phyloP scores from a whole-genome alignment of 2,113 vertebrate species.

The Mola mola region DNA sequence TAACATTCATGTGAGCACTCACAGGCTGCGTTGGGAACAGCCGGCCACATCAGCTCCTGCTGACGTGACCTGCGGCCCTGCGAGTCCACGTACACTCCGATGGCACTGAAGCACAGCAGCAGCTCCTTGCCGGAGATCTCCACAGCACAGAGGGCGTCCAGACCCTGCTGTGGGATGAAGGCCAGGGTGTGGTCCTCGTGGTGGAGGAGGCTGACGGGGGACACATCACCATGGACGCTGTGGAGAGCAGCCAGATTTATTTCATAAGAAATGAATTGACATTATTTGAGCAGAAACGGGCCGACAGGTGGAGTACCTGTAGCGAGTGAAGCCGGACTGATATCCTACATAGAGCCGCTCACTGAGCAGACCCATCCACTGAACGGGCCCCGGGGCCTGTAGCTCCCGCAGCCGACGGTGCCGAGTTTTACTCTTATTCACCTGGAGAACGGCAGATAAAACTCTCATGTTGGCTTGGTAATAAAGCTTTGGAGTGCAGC shows the following conservation, averaged over 20 bases:
- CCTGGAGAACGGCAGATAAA: conserved; percentile 25
- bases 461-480: not conserved
- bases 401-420: conserved; percentile 94
- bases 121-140: conserved; percentile 97
- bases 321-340: conserved; percentile 92
- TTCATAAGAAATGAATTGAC: no score
- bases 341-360: conserved; percentile 95
- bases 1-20: conserved; percentile 66
- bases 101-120: conserved; percentile 96
- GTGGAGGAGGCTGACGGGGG: conserved; percentile 89
- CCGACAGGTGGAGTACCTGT: conserved; percentile 65
- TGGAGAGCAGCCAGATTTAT: no score
- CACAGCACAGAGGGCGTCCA: conserved; percentile 94
- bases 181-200: conserved; percentile 93
- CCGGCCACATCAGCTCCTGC: conserved; percentile 98
- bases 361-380: conserved; percentile 96
- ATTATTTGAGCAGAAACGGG: no score
- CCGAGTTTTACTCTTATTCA: conserved; percentile 91
- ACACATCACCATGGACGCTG: conserved; percentile 87
- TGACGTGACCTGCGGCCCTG: conserved; percentile 96
- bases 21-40: conserved; percentile 91
- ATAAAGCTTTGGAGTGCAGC: not conserved
- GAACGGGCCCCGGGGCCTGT: conserved; percentile 89
- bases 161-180: conserved; percentile 90
- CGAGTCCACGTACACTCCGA: conserved; percentile 95